Percentiles rank a stretch among this genome's conserved stretches.
These are phyloP conservation scores for Orthosia gothica DNA, from an alignment of 2,888 invertebrate species.

Conservation along the genomic window DNA sequence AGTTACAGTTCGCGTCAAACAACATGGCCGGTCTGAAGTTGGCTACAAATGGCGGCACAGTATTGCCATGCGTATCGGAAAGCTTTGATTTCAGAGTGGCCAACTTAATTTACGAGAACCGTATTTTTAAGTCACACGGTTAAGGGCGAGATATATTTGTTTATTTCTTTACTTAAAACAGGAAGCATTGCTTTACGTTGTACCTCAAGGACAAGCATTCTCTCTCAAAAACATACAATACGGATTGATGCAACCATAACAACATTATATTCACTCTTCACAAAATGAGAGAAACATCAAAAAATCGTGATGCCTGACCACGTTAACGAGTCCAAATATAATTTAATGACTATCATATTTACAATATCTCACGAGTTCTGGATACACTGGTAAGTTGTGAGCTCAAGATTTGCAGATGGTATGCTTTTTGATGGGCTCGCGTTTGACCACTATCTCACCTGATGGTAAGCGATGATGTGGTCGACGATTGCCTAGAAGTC, in stretches of 20 bases:
- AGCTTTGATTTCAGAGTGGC: too few species aligned
- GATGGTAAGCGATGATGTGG: too few species aligned
- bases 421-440: too few species aligned
- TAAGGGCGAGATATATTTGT: neutral
- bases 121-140: too few species aligned
- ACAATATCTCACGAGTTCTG: conserved; percentile 45
- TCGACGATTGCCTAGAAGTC: too few species aligned
- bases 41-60: too few species aligned
- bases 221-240: neutral
- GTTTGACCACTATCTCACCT: too few species aligned
- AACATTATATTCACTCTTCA: neutral
- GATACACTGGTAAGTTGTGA: conserved; percentile 29
- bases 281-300: conserved; percentile 36
- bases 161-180: neutral
- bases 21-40: too few species aligned
- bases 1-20: too few species aligned
- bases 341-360: conserved; percentile 55
- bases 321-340: conserved; percentile 40
- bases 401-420: conserved; percentile 18
- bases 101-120: too few species aligned
- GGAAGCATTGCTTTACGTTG: conserved; percentile 1
- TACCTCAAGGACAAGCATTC: neutral
- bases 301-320: conserved; percentile 7
- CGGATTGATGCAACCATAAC: neutral
- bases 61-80: too few species aligned